phyloP scores from a whole-genome alignment of 2,888 invertebrate genomes.

The Drosophila greeni region DNA sequence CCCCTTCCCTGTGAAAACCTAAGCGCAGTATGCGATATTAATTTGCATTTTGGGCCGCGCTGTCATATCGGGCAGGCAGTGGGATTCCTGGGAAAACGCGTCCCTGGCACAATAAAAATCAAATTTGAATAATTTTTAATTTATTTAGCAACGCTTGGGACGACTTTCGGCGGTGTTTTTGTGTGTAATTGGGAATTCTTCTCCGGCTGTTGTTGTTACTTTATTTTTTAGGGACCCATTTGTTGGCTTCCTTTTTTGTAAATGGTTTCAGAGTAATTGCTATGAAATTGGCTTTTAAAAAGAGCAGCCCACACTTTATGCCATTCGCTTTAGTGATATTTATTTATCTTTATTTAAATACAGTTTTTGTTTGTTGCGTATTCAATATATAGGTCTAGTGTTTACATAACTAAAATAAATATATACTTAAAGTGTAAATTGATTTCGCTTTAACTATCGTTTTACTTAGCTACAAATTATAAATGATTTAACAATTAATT shows the following conservation, averaged over 20 bases:
- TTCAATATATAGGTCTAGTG: constrained; percentile 15
- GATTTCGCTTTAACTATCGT: constrained; percentile 41
- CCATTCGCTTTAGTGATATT: constrained; percentile 30
- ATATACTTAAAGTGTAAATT: constrained; percentile 37
- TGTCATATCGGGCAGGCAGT: constrained; percentile 36
- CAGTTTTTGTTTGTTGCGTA: constrained; percentile 20
- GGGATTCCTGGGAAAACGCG: constrained; percentile 11
- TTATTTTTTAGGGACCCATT: constrained; percentile 19
- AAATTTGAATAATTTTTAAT: constrained; percentile 72
- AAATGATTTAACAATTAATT: constrained; percentile 44
- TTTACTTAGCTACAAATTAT: constrained; percentile 49
- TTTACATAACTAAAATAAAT: constrained; percentile 14
- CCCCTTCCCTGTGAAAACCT: constrained; percentile 45
- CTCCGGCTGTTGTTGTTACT: constrained; percentile 15
- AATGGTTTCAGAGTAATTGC: constrained; percentile 52
- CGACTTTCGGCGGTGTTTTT: constrained; percentile 7
- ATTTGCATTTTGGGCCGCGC: constrained; percentile 62
- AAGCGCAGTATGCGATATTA: constrained; percentile 66
- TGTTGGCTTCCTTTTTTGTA: constrained; percentile 28
- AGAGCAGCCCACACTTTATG: constrained; percentile 7
- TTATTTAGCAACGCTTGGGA: constrained; percentile 56
- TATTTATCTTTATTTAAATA: constrained; percentile 40
- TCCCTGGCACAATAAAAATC: constrained; percentile 60
- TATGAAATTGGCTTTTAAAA: constrained; percentile 46
- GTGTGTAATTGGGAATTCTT: constrained; percentile 30